Percentiles rank a stretch among this genome's conserved stretches.
Conservation (phyloP, 2,113 vertebrate genomes). For the Falco punctatus region DNA sequence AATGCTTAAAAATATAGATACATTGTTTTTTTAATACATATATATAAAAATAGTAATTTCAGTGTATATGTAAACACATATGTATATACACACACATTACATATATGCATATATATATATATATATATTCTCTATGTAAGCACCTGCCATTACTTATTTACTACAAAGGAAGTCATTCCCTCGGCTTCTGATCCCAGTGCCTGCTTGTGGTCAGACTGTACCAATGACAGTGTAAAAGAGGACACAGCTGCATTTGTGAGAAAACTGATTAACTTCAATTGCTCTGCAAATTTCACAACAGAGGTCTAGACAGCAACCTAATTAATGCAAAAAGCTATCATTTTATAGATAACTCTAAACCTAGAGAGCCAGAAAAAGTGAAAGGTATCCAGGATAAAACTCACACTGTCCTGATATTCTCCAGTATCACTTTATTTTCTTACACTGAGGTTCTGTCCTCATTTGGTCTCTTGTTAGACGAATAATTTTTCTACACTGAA, state of each 20-base stretch:
- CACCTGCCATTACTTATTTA: background rate
- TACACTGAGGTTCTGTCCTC: background rate
- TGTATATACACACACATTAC: background rate
- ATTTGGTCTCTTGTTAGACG: background rate
- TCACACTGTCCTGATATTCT: background rate
- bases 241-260: slow-evolving; percentile 14
- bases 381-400: background rate
- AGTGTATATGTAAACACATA: background rate
- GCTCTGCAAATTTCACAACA: slow-evolving; percentile 9
- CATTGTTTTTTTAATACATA: background rate
- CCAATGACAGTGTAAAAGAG: background rate
- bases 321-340: background rate
- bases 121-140: background rate
- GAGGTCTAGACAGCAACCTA: background rate
- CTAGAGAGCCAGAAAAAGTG: background rate
- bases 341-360: background rate
- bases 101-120: no score
- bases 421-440: background rate
- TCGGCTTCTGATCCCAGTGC: background rate
- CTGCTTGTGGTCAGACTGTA: background rate
- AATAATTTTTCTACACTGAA: background rate
- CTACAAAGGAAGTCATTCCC: background rate
- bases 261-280: slow-evolving; percentile 30
- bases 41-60: background rate
- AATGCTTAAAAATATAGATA: background rate